A percentile compares a stretch with the other conserved stretches of the same genome.
phyloP scores from a whole-genome alignment of 2,113 vertebrate species.

The Mormoops blainvillei region DNA sequence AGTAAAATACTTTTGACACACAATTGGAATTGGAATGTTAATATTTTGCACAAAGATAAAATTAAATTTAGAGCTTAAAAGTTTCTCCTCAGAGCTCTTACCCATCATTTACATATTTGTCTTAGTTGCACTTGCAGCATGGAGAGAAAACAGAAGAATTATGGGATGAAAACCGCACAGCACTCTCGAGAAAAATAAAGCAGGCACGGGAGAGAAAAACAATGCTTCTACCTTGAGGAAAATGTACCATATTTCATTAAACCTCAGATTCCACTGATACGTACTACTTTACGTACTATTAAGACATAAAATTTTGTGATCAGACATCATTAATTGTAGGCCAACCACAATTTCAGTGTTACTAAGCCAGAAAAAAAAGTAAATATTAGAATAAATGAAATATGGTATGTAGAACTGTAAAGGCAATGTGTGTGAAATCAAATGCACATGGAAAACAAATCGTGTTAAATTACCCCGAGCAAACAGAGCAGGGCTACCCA shows the following conservation, averaged over 20 bases:
- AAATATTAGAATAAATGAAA: neutral
- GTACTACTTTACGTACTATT: neutral
- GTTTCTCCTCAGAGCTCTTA: constrained; percentile 73
- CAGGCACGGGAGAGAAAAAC: neutral
- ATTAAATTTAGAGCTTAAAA: constrained; percentile 56
- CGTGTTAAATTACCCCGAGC: neutral
- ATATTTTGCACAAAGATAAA: neutral
- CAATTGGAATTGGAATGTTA: neutral
- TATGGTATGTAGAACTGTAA: neutral
- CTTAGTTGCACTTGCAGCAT: constrained; percentile 89
- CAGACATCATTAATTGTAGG: neutral
- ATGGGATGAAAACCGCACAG: constrained; percentile 76
- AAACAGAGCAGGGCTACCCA: neutral
- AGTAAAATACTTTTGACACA: neutral
- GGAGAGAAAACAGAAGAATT: constrained; percentile 86
- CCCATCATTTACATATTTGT: constrained; percentile 79
- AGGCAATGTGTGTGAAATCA: neutral
- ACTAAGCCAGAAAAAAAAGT: neutral
- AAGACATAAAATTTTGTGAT: neutral
- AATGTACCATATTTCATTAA: neutral
- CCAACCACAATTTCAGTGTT: neutral
- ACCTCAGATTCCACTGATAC: neutral
- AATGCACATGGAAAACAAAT: neutral
- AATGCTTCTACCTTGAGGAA: neutral
- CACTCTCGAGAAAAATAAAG: constrained; percentile 53